Evolutionary conservation across 2,113 vertebrate genomes (phyloP), one percentile per base, ranked within the genome.

Genomic region (Xiphorhynchus elegans): DNA sequence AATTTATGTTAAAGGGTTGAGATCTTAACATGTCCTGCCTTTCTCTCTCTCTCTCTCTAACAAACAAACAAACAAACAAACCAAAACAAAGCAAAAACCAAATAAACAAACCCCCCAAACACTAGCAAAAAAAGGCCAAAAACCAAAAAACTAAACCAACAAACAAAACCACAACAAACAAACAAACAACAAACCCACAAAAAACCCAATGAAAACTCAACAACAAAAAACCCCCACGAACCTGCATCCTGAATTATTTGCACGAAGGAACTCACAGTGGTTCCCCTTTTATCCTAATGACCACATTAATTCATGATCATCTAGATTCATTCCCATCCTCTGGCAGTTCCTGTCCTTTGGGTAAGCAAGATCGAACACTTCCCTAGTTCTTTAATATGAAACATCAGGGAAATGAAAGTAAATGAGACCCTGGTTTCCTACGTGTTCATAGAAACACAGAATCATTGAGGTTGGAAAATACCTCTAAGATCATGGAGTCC

Each of bases 311-410:
- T 90, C 20, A 33, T 20, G 10, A 21, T 50, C 7, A 12, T 63
- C 23, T 67, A 18, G 18, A 55, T 78, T 42, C 1, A 2, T 47
- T 20, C 4, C 21, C 42, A 17, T 55, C 15, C n/a, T 81, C 40
- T 35, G 7, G 6, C 5, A 46, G 17, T 11, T 89, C 39, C 42
- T 0, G 1, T 59, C 26, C 11, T 86, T 76, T 19, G 35, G 12
- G 21, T 63, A 46, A 66, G 33, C 24, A 28, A 35, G 40, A 68
- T 20, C 0, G 0, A 42, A 47, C 21, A 23, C 24, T 78, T 58
- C 9, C 17, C 26, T n/a, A 11, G 31, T 17, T 60, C 28, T 87
- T 76, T 40, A 23, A 18, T 46, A 21, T 46, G 39, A 50, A 87
- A 31, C 19, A 70, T 6, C 25, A 77, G 31, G 9, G 10, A 86